Evolutionary conservation across 2,797 vertebrate species (phyloP).

Genomic region (Acanthiza pusilla): DNA sequence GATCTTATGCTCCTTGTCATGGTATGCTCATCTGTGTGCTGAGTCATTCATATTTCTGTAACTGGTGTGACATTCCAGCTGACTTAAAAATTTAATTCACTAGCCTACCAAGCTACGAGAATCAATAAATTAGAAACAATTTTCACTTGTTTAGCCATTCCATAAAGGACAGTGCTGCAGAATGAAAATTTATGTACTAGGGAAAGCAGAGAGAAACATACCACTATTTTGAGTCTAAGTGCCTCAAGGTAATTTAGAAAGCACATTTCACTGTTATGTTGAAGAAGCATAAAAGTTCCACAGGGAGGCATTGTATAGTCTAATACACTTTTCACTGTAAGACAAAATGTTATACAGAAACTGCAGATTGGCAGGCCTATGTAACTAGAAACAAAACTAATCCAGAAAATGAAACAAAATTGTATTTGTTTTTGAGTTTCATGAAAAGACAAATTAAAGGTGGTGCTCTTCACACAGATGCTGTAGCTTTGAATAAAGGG

Average conservation of each 20-base stretch:
- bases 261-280: not conserved
- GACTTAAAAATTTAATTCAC: not conserved
- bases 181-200: not conserved
- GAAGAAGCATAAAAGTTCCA: not conserved
- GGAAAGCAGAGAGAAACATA: not conserved
- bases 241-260: not conserved
- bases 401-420: not conserved
- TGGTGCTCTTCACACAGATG: accelerated
- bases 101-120: not conserved
- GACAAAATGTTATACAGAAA: not conserved
- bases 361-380: not conserved
- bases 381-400: not conserved
- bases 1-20: not conserved
- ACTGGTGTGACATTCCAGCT: not conserved
- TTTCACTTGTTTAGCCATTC: not conserved
- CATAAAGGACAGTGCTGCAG: not conserved
- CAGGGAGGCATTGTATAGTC: not conserved
- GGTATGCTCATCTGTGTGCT: not conserved
- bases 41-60: not conserved
- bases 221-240: not conserved
- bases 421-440: not conserved
- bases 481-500: not conserved
- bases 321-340: not conserved
- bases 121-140: not conserved
- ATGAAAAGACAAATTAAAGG: not conserved